phyloP scores from a whole-genome alignment of 1,140 invertebrate genomes.

The Zaprionus davidi region DNA sequence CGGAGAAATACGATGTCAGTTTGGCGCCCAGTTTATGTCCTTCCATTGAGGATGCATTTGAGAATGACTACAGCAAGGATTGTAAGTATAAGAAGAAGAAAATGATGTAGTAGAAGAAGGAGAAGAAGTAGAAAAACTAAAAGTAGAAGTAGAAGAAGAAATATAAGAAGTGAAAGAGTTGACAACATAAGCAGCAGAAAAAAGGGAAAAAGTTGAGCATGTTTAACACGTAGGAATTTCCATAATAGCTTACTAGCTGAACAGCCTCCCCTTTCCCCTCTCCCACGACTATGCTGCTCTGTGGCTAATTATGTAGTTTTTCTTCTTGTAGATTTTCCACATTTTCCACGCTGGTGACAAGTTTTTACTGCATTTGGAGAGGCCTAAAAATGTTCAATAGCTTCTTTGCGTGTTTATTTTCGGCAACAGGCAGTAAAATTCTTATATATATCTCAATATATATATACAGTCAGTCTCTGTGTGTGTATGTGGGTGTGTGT shows the following conservation, averaged over 20 bases:
- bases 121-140: constrained; percentile 64
- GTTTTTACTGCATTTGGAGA: constrained; percentile 55
- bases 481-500: constrained; percentile 15
- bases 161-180: background rate
- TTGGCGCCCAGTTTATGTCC: constrained; percentile 67
- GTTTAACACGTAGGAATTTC: background rate
- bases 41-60: constrained; percentile 80
- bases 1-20: constrained; percentile 72
- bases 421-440: background rate
- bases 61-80: constrained; percentile 81
- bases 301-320: constrained; percentile 21
- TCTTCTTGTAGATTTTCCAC: constrained; percentile 13
- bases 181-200: constrained; percentile 11
- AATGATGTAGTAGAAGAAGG: background rate
- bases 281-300: too few relatives aligned
- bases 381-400: constrained; percentile 59
- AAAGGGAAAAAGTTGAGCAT: background rate
- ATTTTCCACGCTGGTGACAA: constrained; percentile 45
- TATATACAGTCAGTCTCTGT: background rate
- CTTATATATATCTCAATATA: background rate
- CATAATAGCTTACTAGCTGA: background rate
- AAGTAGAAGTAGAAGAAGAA: constrained; percentile 20
- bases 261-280: background rate
- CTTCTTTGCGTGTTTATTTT: constrained; percentile 32
- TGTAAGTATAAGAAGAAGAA: constrained; percentile 68